Evolutionary conservation across 2,888 invertebrate species (phyloP).

Genomic region (Tetanocera ferruginea): DNA sequence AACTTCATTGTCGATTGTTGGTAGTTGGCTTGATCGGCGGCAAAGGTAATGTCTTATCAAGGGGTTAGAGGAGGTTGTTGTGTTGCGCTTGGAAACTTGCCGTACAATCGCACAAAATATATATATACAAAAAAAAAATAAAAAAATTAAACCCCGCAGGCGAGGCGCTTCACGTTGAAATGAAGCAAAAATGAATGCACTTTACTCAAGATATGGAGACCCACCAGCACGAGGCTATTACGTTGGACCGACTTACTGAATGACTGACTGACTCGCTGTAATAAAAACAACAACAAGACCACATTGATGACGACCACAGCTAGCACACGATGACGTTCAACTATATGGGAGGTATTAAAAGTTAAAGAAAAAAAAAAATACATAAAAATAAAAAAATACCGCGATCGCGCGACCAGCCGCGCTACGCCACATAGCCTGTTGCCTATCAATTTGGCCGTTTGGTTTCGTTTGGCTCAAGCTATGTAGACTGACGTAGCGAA

Average conservation of each 20-base stretch:
- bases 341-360: slow-evolving; percentile 60
- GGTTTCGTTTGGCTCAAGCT: neutral
- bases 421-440: neutral
- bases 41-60: slow-evolving; percentile 5
- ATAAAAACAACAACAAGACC: slow-evolving; percentile 42
- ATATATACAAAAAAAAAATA: neutral
- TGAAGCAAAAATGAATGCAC: slow-evolving; percentile 34
- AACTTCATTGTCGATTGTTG: neutral
- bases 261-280: slow-evolving; percentile 11
- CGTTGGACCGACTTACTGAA: slow-evolving; percentile 18
- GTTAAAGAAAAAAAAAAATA: slow-evolving; percentile 8
- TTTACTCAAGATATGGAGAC: slow-evolving; percentile 50
- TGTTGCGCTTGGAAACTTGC: neutral
- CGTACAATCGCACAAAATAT: neutral
- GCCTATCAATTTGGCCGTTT: neutral
- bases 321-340: slow-evolving; percentile 55
- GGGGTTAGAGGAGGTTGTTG: neutral
- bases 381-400: slow-evolving; percentile 45
- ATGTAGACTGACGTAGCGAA: neutral
- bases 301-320: slow-evolving; percentile 30
- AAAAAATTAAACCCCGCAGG: neutral
- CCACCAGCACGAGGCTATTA: slow-evolving; percentile 60
- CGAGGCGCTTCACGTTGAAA: slow-evolving; percentile 16
- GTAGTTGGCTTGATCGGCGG: slow-evolving; percentile 7
- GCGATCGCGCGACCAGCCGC: slow-evolving; percentile 50